Conservation (phyloP, 1,140 invertebrate genomes). For the Muscidifurax raptorellus region DNA sequence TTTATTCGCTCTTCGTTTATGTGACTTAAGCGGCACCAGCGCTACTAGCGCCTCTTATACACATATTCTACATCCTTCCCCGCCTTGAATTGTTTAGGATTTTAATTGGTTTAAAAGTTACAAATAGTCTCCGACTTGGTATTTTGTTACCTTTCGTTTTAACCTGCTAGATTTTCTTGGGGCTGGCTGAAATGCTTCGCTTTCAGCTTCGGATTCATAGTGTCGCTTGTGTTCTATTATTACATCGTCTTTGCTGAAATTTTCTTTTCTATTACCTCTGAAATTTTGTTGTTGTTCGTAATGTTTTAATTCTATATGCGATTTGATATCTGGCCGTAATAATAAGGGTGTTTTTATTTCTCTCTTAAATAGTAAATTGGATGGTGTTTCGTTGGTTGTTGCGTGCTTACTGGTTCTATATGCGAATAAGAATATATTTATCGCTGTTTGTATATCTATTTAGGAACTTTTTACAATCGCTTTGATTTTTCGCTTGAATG, state of each 20-base stretch:
- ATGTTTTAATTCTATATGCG: background rate
- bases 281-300: background rate
- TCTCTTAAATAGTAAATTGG: constrained; percentile 35
- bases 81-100: too few relatives aligned
- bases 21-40: too few relatives aligned
- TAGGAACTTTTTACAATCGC: background rate
- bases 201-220: too few relatives aligned
- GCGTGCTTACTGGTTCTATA: constrained; percentile 42
- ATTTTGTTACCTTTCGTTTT: too few relatives aligned
- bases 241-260: background rate
- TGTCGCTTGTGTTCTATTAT: too few relatives aligned
- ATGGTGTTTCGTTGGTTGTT: constrained; percentile 26
- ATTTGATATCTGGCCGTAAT: background rate
- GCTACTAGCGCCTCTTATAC: too few relatives aligned
- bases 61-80: too few relatives aligned
- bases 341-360: constrained; percentile 29
- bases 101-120: too few relatives aligned
- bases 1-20: too few relatives aligned
- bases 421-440: background rate
- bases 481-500: constrained; percentile 24
- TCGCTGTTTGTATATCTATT: background rate
- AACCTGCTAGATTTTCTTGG: too few relatives aligned
- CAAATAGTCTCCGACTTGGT: too few relatives aligned
- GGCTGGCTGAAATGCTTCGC: too few relatives aligned
- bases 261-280: background rate